A percentile compares a stretch with the other conserved stretches of the same genome.
Evolutionary conservation across 2,888 invertebrate species (phyloP).

Genomic region (Teleiodes luculella): DNA sequence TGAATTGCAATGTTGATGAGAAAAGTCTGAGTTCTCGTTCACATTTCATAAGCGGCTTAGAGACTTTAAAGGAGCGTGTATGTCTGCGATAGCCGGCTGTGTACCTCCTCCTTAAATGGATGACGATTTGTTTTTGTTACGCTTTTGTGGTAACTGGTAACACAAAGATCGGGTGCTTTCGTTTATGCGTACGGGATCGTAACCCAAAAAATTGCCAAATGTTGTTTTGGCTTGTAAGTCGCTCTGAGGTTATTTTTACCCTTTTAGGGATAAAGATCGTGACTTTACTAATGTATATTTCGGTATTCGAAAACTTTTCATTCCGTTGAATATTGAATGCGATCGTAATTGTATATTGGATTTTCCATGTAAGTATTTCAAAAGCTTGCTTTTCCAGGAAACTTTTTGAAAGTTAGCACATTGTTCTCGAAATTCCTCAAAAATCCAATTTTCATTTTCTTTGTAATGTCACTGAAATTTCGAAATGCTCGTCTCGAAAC

Average conservation of each 20-base stretch:
- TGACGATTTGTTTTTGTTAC: constrained; percentile 60
- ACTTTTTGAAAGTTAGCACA: neutral
- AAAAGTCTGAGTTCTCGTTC: constrained; percentile 47
- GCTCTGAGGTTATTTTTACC: too few species aligned
- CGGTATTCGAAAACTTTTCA: constrained; percentile 55
- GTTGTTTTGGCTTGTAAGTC: too few species aligned
- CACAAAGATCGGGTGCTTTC: too few species aligned
- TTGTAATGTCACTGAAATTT: neutral
- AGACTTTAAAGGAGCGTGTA: constrained; percentile 63
- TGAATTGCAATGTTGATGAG: constrained; percentile 46
- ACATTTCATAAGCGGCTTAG: constrained; percentile 66
- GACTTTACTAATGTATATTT: too few species aligned
- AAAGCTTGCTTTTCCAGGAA: neutral
- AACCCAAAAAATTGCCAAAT: too few species aligned
- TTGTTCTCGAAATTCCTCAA: neutral
- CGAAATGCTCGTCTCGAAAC: neutral
- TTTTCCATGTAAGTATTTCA: neutral
- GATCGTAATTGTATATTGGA: neutral
- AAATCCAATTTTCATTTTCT: neutral
- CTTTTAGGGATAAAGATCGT: too few species aligned
- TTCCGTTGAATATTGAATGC: constrained; percentile 34
- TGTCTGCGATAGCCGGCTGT: constrained; percentile 52
- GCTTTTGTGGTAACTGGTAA: too few species aligned
- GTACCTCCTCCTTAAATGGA: constrained; percentile 53
- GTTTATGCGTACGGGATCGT: too few species aligned